Evolutionary conservation across 2,797 vertebrate species (phyloP).

Genomic region (Vespertilio murinus): DNA sequence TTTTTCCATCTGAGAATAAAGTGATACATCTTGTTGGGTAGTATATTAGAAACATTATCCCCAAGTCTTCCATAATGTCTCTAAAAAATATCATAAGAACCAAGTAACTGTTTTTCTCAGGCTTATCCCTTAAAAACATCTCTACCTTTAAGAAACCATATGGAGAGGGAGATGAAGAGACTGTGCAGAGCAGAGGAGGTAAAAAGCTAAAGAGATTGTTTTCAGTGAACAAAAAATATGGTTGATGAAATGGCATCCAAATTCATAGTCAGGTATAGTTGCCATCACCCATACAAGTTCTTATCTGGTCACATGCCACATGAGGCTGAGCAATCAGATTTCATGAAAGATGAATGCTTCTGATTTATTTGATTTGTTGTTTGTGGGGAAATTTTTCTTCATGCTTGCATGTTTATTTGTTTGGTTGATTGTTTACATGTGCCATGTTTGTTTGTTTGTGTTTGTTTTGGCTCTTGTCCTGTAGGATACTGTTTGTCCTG

Average conservation of each 20-base stretch:
- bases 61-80: too few species aligned
- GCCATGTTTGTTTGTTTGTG: not conserved
- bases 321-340: not conserved
- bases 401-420: not conserved
- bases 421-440: not conserved
- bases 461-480: not conserved
- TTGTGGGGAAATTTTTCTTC: not conserved
- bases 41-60: too few species aligned
- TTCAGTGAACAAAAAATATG: not conserved
- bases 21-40: too few species aligned
- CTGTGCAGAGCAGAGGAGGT: not conserved
- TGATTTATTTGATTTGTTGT: slow-evolving; percentile 31
- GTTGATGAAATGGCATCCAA: not conserved
- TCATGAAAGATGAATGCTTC: slow-evolving; percentile 5
- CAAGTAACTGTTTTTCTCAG: too few species aligned
- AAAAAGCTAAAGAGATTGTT: not conserved
- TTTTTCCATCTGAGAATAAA: too few species aligned
- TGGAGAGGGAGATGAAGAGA: not conserved
- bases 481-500: not conserved
- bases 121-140: not conserved
- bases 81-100: too few species aligned
- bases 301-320: not conserved
- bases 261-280: not conserved
- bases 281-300: not conserved
- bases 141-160: not conserved